Base-by-base conservation (phyloP, 2,113 vertebrate species). In the Heterochromis multidens region DNA sequence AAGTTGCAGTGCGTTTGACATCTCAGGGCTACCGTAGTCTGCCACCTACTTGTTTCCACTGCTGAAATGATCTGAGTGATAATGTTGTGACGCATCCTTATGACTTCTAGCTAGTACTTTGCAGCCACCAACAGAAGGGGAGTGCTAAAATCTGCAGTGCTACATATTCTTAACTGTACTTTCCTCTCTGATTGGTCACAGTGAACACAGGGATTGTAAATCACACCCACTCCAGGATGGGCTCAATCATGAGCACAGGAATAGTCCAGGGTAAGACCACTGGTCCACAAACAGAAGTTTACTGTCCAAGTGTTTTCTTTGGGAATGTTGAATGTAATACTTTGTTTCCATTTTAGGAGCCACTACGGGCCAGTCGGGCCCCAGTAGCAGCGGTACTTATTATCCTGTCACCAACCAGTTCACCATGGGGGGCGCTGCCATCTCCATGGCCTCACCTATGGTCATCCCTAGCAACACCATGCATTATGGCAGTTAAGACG, bases 181-280 rank as follows among this genome's bases (percentile, higher is more conserved):
- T 17, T 83, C 52, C 29, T 79, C 58, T 87, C 77, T 67, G 59
- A 43, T 49, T 92, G 77, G 12, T 83, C 62, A 35, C 96, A 99
- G 97, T 98, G 94, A 99, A 98, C 96, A 97, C 97, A 5, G 97
- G 98, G 89, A 98, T 98, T 89, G 98, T 99, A 95, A 99, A 99
- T 95, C 98, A 98, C 95, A 99, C 97, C 87, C 98, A 98, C 97
- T 98, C 98, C 93, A 96, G 98, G 96, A 98, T 98, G 97, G 98
- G 98, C 94, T 99, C 98, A 93, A 99, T 99, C 94, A 99, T 99
- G 98, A 99, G 98, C 96, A 99, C 98, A 61, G 98, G 98, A 84
- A 97, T 99, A 90, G 97, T 98, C 90, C 98, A 98, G 96, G 98
- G 98, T 99, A 95, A 92, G 92, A 89, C 46, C 35, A 3, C 58